Conservation (phyloP, 2,888 invertebrate species). For the Myopa testacea region DNA sequence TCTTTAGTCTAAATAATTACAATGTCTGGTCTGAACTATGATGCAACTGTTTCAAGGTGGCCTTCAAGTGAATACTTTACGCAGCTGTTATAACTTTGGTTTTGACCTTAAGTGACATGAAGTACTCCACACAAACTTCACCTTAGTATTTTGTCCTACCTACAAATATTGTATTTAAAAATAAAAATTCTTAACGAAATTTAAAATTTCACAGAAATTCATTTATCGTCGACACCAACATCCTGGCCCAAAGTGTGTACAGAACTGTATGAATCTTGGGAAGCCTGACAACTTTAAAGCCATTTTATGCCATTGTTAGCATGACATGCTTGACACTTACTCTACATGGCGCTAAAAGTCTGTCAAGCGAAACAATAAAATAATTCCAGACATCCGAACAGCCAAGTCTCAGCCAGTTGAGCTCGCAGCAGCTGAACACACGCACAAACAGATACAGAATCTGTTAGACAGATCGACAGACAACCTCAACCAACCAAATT, state of each 20-base stretch:
- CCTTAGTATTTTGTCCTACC: no score
- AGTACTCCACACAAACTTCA: no score
- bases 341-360: constrained; percentile 34
- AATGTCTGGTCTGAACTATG: no score
- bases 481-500: neutral
- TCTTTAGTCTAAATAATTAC: no score
- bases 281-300: constrained; percentile 26
- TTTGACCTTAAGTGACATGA: no score
- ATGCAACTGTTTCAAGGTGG: no score
- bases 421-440: neutral
- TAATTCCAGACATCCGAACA: neutral
- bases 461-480: neutral
- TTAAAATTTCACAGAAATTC: neutral
- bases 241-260: neutral
- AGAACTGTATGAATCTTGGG: neutral
- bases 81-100: no score
- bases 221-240: neutral
- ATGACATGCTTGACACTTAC: constrained; percentile 22
- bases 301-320: constrained; percentile 22
- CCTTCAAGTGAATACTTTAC: no score
- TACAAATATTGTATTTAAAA: no score
- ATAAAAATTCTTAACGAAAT: no score
- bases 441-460: neutral
- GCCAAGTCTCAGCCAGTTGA: no score
- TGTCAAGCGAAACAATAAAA: constrained; percentile 3